phyloP scores from a whole-genome alignment of 1,140 invertebrate genomes.

The Trigoniulus corallinus region DNA sequence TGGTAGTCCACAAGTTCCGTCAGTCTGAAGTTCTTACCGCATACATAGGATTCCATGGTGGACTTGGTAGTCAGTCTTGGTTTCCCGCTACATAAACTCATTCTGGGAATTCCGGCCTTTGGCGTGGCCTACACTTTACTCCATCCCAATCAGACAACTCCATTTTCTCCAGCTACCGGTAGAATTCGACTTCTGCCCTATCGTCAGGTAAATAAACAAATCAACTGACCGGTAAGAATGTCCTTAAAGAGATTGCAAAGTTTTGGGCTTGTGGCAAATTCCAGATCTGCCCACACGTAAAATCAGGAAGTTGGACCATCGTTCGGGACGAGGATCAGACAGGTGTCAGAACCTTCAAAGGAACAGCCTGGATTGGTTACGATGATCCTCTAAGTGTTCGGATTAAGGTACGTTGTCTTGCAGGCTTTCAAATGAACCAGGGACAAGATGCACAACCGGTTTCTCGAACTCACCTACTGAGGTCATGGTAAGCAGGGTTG shows the following conservation, averaged over 20 bases:
- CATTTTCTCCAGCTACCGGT: not conserved
- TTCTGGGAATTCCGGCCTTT: constrained; percentile 48
- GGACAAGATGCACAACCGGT: not conserved
- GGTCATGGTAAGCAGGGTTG: not conserved
- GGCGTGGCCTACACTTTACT: constrained; percentile 45
- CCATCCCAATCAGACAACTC: constrained; percentile 32
- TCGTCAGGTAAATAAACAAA: not conserved
- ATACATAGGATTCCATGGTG: constrained; percentile 50
- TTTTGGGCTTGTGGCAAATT: not conserved
- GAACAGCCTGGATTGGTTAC: constrained; percentile 55
- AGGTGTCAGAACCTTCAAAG: constrained; percentile 53
- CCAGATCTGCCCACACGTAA: constrained; percentile 44
- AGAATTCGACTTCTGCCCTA: not conserved
- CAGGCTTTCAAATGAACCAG: not conserved
- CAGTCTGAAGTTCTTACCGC: not conserved
- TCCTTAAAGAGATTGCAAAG: not conserved
- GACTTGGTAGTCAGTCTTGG: constrained; percentile 53
- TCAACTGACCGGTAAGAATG: not conserved
- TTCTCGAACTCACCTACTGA: not conserved
- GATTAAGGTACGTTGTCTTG: constrained; percentile 47
- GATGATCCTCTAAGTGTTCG: constrained; percentile 50
- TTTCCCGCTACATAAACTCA: constrained; percentile 44
- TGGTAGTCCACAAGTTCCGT: too few relatives aligned
- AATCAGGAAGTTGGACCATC: constrained; percentile 46
- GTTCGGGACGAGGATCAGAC: constrained; percentile 62